phyloP scores from a whole-genome alignment of 2,888 invertebrate species.

The Drosophila macrospina region DNA sequence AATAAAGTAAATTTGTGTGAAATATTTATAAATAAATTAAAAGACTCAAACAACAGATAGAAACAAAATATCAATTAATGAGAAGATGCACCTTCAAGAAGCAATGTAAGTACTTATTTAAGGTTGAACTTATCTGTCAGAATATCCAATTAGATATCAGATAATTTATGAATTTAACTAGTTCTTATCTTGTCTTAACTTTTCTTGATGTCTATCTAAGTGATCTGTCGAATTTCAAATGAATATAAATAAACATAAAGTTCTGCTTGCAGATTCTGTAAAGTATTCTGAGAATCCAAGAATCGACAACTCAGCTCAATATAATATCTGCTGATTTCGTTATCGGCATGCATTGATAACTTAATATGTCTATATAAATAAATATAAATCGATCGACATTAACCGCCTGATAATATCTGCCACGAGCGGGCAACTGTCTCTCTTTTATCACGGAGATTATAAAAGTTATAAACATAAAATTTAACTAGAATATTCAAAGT shows the following conservation, averaged over 20 bases:
- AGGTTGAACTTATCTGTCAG: background rate
- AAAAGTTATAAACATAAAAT: too few species aligned
- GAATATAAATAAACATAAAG: background rate
- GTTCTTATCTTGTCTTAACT: too few species aligned
- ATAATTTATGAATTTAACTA: too few species aligned
- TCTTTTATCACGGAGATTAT: too few species aligned
- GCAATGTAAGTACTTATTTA: background rate
- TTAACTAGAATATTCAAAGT: too few species aligned
- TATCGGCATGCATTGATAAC: background rate
- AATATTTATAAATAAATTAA: too few species aligned
- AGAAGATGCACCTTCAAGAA: background rate
- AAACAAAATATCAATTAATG: background rate
- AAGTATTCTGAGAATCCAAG: background rate
- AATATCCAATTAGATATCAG: too few species aligned
- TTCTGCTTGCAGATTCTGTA: background rate
- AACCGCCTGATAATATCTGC: background rate
- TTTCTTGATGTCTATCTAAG: too few species aligned
- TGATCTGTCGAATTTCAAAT: background rate
- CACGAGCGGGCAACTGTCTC: too few species aligned
- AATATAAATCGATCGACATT: background rate
- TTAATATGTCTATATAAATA: too few species aligned
- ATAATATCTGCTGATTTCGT: background rate
- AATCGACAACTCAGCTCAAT: background rate
- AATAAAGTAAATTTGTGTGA: too few species aligned
- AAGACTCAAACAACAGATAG: background rate